Evolutionary conservation across 2,888 invertebrate species (phyloP).

Genomic region (Liopterus haemorrhoidalis): DNA sequence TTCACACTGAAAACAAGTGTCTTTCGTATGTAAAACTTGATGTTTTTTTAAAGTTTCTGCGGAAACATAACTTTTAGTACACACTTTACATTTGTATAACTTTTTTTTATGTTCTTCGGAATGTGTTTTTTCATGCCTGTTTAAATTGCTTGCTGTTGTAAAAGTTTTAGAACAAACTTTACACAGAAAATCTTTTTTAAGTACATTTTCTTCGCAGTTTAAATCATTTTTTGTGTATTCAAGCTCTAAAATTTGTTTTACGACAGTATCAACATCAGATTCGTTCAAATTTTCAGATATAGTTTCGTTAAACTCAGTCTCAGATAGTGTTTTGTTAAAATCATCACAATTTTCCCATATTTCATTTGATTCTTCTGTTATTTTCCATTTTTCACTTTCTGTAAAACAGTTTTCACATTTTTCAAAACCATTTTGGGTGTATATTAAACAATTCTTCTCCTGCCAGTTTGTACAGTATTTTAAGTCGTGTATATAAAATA

Average conservation of each 20-base stretch:
- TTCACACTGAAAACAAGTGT: conserved; percentile 11
- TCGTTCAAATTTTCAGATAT: not conserved
- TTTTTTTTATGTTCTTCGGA: conserved; percentile 5
- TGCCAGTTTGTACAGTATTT: conserved; percentile 25
- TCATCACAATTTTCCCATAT: conserved; percentile 10
- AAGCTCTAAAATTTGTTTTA: conserved; percentile 19
- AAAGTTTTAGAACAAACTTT: conserved; percentile 13
- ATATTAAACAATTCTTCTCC: conserved; percentile 13
- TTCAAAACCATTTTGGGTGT: conserved; percentile 13
- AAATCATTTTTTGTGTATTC: conserved; percentile 13
- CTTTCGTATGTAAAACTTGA: conserved; percentile 11
- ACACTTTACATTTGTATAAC: conserved; percentile 10
- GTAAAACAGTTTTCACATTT: conserved; percentile 17
- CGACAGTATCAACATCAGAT: conserved; percentile 18
- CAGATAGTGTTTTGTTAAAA: no score
- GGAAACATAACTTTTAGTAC: conserved; percentile 12
- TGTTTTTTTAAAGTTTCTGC: conserved; percentile 15
- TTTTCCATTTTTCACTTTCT: conserved; percentile 6
- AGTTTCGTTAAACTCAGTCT: conserved; percentile 4
- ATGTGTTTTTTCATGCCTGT: conserved; percentile 9
- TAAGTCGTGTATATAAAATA: conserved; percentile 28
- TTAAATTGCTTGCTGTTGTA: conserved; percentile 3
- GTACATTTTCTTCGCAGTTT: not conserved
- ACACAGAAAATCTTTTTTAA: not conserved
- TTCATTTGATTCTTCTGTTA: not conserved